Conservation (phyloP, 1,140 invertebrate genomes). For the Chrysomallon squamiferum region DNA sequence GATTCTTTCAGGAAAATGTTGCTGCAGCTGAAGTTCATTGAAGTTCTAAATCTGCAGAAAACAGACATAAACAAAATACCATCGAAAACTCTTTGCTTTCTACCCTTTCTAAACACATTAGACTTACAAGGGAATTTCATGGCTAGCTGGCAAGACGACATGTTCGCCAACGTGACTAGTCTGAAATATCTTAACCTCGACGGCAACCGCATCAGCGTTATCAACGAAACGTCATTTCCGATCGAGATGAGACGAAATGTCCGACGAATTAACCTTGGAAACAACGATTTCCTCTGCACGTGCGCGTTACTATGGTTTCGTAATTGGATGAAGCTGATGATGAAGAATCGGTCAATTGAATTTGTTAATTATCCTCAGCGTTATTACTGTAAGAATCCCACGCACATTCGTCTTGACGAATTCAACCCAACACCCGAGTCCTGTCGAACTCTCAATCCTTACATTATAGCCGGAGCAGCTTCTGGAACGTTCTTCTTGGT, state of each 20-base stretch:
- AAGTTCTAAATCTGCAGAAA: background rate
- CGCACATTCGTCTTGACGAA: background rate
- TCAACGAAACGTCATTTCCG: slow-evolving; percentile 2
- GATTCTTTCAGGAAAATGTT: background rate
- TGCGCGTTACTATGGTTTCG: slow-evolving; percentile 15
- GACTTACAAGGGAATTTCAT: background rate
- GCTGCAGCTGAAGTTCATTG: background rate
- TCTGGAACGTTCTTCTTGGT: background rate
- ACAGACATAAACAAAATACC: background rate
- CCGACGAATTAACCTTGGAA: background rate
- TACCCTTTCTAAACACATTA: background rate
- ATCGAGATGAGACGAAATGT: background rate
- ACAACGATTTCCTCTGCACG: slow-evolving; percentile 12
- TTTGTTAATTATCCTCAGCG: background rate
- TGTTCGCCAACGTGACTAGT: slow-evolving; percentile 8
- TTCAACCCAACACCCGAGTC: slow-evolving; percentile 5
- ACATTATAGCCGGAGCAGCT: background rate
- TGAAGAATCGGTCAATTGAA: background rate
- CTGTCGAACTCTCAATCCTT: background rate
- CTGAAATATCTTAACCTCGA: background rate
- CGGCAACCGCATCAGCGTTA: background rate
- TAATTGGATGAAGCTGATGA: background rate
- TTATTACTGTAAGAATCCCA: background rate
- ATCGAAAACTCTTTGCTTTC: background rate
- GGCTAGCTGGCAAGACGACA: background rate